Conservation (phyloP, 1,140 invertebrate genomes). For the Drusus annulatus region DNA sequence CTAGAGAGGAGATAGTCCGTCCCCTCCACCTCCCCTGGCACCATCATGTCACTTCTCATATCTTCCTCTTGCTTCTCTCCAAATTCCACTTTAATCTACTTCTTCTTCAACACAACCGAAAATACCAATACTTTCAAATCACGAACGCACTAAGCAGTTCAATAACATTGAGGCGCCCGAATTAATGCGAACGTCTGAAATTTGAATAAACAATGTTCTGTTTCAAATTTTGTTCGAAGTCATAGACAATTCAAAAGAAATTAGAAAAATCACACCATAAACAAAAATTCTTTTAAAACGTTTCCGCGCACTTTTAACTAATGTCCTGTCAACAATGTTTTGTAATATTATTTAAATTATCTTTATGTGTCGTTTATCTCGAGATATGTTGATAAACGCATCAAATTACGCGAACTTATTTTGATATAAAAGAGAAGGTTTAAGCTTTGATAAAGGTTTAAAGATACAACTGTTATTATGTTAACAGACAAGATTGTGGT, state of each 20-base stretch:
- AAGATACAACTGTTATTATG: too few relatives aligned
- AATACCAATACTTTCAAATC: not conserved
- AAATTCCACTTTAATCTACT: not conserved
- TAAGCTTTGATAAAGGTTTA: not conserved
- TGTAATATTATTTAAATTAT: too few relatives aligned
- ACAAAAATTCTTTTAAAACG: too few relatives aligned
- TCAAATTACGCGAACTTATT: not conserved
- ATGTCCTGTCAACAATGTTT: too few relatives aligned
- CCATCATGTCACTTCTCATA: constrained; percentile 70
- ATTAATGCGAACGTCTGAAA: too few relatives aligned
- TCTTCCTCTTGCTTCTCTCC: constrained; percentile 14
- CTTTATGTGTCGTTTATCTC: not conserved
- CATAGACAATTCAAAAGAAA: too few relatives aligned
- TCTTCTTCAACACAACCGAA: not conserved
- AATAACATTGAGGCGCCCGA: too few relatives aligned
- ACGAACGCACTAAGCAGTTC: not conserved
- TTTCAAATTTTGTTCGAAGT: too few relatives aligned
- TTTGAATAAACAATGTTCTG: too few relatives aligned
- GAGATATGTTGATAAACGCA: not conserved
- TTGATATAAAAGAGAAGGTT: not conserved
- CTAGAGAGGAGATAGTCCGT: constrained; percentile 75
- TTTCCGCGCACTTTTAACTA: too few relatives aligned
- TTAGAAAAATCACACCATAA: too few relatives aligned
- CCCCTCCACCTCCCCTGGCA: constrained; percentile 73
- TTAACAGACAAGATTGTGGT: too few relatives aligned